Conservation (phyloP, 2,113 vertebrate genomes). For the Bucco capensis region DNA sequence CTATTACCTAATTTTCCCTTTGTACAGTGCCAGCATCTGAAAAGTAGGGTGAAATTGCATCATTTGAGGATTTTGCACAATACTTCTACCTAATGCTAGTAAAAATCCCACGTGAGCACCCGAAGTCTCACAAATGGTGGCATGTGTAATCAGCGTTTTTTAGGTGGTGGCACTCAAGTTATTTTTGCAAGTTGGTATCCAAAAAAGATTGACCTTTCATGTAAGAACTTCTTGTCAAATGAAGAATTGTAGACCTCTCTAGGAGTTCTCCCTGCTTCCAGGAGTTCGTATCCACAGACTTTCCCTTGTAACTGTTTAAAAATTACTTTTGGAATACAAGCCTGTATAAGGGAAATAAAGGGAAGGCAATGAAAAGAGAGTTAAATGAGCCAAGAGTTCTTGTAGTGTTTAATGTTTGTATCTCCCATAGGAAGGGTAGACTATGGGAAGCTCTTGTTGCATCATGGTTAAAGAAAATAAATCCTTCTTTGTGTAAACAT, state of each 20-base stretch:
- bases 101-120: slow-evolving; percentile 16
- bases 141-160: slow-evolving; percentile 53
- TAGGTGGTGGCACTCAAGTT: slow-evolving; percentile 63
- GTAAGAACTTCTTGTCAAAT: slow-evolving; percentile 66
- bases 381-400: slow-evolving; percentile 67
- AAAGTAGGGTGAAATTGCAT: slow-evolving; percentile 57
- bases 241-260: slow-evolving; percentile 65
- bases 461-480: slow-evolving; percentile 52
- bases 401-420: slow-evolving; percentile 63
- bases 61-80: slow-evolving; percentile 51
- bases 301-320: slow-evolving; percentile 34
- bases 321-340: slow-evolving; percentile 23
- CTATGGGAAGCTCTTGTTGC: slow-evolving; percentile 54
- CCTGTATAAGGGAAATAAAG: slow-evolving; percentile 34
- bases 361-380: slow-evolving; percentile 71
- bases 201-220: slow-evolving; percentile 56
- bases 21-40: slow-evolving; percentile 64
- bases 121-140: slow-evolving; percentile 27
- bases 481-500: slow-evolving; percentile 71
- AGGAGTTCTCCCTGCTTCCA: slow-evolving; percentile 67
- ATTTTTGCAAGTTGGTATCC: slow-evolving; percentile 65
- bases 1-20: slow-evolving; percentile 65
- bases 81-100: slow-evolving; percentile 33
- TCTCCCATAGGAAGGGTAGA: slow-evolving; percentile 38
- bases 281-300: slow-evolving; percentile 37